These are phyloP conservation scores for Dreissena polymorpha DNA, from an alignment of 1,140 invertebrate genomes.

Conservation along the genomic window DNA sequence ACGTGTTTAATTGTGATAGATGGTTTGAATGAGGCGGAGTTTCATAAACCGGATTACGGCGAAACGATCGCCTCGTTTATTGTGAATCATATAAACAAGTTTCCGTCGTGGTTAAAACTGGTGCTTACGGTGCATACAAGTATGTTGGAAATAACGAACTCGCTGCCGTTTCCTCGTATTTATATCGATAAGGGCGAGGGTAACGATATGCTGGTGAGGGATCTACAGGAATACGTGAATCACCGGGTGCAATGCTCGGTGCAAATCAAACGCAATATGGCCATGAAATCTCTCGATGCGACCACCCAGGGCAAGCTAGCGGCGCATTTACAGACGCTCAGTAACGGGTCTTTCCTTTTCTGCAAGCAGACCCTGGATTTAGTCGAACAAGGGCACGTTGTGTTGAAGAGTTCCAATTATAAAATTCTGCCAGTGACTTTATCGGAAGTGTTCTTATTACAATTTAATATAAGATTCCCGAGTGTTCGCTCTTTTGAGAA, in stretches of 20 bases:
- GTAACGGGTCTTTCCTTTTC: slow-evolving; percentile 94
- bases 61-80: slow-evolving; percentile 95
- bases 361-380: slow-evolving; percentile 96
- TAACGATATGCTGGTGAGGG: slow-evolving; percentile 81
- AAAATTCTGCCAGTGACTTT: slow-evolving; percentile 94
- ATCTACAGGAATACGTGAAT: slow-evolving; percentile 92
- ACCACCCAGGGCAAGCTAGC: slow-evolving; percentile 88
- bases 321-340: slow-evolving; percentile 89
- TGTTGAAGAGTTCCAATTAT: slow-evolving; percentile 95
- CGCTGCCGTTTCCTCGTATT: slow-evolving; percentile 87
- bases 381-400: slow-evolving; percentile 94
- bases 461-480: slow-evolving; percentile 95
- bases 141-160: slow-evolving; percentile 90
- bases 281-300: slow-evolving; percentile 83
- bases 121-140: slow-evolving; percentile 92
- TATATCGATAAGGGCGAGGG: slow-evolving; percentile 72
- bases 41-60: slow-evolving; percentile 94
- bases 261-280: slow-evolving; percentile 91
- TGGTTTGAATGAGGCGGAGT: slow-evolving; percentile 96
- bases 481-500: slow-evolving; percentile 94
- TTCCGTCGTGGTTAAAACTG: slow-evolving; percentile 95
- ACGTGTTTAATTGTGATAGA: slow-evolving; percentile 91
- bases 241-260: slow-evolving; percentile 89
- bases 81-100: slow-evolving; percentile 88
- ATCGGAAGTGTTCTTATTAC: slow-evolving; percentile 94